phyloP scores from a whole-genome alignment of 2,113 vertebrate genomes.

The Alethe diademata region DNA sequence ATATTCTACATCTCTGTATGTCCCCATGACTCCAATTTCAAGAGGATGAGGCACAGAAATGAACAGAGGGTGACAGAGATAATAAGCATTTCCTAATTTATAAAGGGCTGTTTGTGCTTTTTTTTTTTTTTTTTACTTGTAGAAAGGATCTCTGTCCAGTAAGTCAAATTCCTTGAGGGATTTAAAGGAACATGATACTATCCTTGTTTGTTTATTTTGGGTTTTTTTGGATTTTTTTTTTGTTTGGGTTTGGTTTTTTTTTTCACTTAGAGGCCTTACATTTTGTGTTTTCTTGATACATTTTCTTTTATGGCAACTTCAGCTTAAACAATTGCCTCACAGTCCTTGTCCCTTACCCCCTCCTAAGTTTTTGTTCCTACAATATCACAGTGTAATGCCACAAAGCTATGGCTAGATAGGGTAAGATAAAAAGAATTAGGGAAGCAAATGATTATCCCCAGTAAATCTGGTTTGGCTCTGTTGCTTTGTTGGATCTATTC shows the following conservation, averaged over 20 bases:
- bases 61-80: background rate
- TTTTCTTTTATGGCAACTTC: background rate
- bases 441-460: background rate
- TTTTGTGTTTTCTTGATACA: background rate
- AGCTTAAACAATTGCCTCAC: background rate
- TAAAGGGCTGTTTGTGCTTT: background rate
- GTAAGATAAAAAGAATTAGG: background rate
- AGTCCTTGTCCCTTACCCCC: background rate
- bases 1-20: background rate
- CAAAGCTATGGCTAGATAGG: background rate
- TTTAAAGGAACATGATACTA: constrained; percentile 16
- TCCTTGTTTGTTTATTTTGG: background rate
- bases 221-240: too few relatives aligned
- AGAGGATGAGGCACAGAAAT: background rate
- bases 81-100: constrained; percentile 6
- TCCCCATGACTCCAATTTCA: background rate
- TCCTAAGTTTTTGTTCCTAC: background rate
- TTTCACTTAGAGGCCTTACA: too few relatives aligned
- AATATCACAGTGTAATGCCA: background rate
- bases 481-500: background rate
- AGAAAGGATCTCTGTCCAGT: background rate
- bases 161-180: constrained; percentile 18
- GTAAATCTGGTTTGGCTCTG: background rate
- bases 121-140: background rate
- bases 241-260: too few relatives aligned